Conservation (phyloP, 2,797 vertebrate species). For the Podargus strigoides region DNA sequence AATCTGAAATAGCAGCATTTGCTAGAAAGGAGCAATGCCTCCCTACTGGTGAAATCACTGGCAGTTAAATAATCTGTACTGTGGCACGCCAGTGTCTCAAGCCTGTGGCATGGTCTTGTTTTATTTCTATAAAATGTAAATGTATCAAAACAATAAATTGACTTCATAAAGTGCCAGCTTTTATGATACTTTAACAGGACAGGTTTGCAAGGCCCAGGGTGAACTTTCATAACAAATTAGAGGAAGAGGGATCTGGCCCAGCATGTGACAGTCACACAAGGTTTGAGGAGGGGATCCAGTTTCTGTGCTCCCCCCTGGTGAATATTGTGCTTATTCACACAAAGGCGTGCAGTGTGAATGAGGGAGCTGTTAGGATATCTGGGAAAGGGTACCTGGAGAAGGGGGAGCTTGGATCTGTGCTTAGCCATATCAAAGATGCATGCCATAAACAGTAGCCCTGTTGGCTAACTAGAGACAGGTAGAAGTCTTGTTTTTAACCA, state of each 20-base stretch:
- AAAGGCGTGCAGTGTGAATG: not conserved
- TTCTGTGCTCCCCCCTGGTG: not conserved
- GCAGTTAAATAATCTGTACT: not conserved
- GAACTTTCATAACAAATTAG: not conserved
- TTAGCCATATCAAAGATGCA: not conserved
- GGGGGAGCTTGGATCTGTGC: not conserved
- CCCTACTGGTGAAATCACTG: not conserved
- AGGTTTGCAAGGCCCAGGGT: not conserved
- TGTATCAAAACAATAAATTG: not conserved
- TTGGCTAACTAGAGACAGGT: not conserved
- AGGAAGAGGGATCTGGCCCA: not conserved
- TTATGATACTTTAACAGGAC: not conserved
- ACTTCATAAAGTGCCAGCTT: not conserved
- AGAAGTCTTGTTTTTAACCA: not conserved
- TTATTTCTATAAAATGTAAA: not conserved
- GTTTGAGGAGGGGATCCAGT: not conserved
- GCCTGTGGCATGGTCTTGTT: not conserved
- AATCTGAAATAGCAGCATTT: not conserved
- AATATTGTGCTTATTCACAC: not conserved
- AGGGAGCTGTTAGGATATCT: not conserved
- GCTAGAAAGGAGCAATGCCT: not conserved
- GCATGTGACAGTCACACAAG: not conserved
- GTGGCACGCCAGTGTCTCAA: not conserved
- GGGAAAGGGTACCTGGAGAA: not conserved
- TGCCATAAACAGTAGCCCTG: not conserved